phyloP scores from a whole-genome alignment of 2,797 vertebrate species.

The Pampus argenteus region DNA sequence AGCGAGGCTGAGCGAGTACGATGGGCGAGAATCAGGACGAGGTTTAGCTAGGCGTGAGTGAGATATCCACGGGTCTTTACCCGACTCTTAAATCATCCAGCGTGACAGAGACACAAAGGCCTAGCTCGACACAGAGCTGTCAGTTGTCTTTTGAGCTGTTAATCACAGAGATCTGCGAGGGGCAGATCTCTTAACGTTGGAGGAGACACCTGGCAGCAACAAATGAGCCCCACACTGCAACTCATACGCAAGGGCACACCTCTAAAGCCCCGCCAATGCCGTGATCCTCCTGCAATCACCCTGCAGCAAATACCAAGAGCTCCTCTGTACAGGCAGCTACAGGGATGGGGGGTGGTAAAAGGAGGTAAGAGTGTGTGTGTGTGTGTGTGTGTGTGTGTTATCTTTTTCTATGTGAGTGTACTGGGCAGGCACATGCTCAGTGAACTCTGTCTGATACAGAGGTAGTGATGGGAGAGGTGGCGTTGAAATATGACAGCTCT shows the following conservation, averaged over 20 bases:
- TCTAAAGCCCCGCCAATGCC: constrained; percentile 68
- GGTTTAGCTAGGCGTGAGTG: constrained; percentile 44
- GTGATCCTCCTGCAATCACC: constrained; percentile 74
- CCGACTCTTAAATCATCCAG: constrained; percentile 72
- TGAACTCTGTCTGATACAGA: constrained; percentile 66
- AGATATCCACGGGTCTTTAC: constrained; percentile 63
- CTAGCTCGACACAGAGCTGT: constrained; percentile 61
- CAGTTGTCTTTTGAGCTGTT: constrained; percentile 76
- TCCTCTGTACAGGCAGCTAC: constrained; percentile 35
- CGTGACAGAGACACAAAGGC: constrained; percentile 74
- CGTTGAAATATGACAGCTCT: constrained; percentile 73
- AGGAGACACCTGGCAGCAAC: constrained; percentile 75
- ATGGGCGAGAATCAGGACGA: constrained; percentile 33
- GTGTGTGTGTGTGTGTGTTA: constrained; percentile 10
- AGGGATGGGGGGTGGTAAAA: not conserved
- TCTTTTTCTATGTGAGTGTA: constrained; percentile 31
- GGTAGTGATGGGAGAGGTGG: constrained; percentile 68
- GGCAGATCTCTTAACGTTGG: constrained; percentile 52
- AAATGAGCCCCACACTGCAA: constrained; percentile 70
- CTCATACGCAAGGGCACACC: constrained; percentile 58
- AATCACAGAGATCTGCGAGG: constrained; percentile 71
- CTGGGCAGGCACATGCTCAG: constrained; percentile 13
- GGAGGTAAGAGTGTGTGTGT: constrained; percentile 23
- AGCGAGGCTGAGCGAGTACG: constrained; percentile 22
- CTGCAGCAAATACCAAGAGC: constrained; percentile 64